A percentile compares a stretch with the other conserved stretches of the same genome.
Conservation (phyloP, 1,140 invertebrate species). For the Hylyphantes graminicola region DNA sequence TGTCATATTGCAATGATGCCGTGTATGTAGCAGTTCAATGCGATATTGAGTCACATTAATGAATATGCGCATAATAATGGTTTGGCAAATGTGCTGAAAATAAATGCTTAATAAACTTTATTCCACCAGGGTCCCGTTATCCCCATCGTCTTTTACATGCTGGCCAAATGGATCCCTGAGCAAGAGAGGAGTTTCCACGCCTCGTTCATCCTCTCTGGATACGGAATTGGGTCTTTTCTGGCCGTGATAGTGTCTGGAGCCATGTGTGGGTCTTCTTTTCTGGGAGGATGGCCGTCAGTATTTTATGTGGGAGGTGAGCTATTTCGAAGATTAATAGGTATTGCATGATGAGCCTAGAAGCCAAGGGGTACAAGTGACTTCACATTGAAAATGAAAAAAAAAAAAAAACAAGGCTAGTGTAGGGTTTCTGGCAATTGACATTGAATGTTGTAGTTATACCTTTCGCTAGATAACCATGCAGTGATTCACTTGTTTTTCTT, state of each 20-base stretch:
- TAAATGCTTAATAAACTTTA: not conserved
- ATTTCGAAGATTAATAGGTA: not conserved
- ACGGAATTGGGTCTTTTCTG: constrained; percentile 84
- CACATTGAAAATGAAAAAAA: no score
- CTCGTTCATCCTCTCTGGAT: constrained; percentile 81
- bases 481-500: no score
- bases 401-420: no score
- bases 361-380: not conserved
- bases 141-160: constrained; percentile 87
- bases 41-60: not conserved
- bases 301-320: constrained; percentile 87
- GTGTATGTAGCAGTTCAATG: no score
- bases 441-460: no score
- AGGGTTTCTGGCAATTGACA: no score
- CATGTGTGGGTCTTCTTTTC: constrained; percentile 72
- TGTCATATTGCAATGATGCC: no score
- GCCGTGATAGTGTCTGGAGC: constrained; percentile 80
- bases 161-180: constrained; percentile 88
- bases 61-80: no score
- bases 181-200: constrained; percentile 82
- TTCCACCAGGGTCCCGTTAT: constrained; percentile 83
- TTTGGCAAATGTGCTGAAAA: no score
- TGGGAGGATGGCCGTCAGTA: constrained; percentile 86
- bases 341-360: not conserved
- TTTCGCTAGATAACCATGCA: no score